Evolutionary conservation across 2,888 invertebrate species (phyloP).

Genomic region (Tipula unca): DNA sequence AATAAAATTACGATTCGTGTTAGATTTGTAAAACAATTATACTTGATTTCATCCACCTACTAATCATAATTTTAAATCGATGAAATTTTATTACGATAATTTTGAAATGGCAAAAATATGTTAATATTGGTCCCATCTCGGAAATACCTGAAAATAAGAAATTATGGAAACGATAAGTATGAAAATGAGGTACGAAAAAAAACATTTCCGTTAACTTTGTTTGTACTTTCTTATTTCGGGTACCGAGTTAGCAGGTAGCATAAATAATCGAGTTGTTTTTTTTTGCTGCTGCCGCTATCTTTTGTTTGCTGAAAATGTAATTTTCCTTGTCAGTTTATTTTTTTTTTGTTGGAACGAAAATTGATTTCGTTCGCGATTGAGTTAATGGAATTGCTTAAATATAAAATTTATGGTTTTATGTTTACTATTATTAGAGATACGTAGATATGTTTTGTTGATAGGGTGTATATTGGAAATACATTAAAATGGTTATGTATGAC

Average conservation of each 20-base stretch:
- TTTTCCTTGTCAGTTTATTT: not conserved
- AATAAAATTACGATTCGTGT: not conserved
- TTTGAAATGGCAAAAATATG: not conserved
- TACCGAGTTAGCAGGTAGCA: not conserved
- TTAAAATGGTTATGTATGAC: not conserved
- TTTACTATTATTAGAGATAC: not conserved
- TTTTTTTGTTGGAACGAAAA: not conserved
- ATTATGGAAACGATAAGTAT: not conserved
- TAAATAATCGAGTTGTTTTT: not conserved
- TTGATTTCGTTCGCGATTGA: not conserved
- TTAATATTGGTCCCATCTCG: not conserved
- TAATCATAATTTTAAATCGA: no score
- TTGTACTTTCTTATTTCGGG: not conserved
- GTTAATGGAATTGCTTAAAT: not conserved
- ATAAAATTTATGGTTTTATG: not conserved
- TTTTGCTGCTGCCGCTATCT: not conserved
- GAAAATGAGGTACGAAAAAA: not conserved
- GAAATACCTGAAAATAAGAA: no score
- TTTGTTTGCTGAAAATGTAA: not conserved
- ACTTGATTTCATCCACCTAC: no score
- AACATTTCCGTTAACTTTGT: not conserved
- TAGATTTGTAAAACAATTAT: not conserved
- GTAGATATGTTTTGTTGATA: not conserved
- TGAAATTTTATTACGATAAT: not conserved
- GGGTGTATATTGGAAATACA: not conserved